Conservation (phyloP, 2,888 invertebrate species). For the Drosophila putrida region DNA sequence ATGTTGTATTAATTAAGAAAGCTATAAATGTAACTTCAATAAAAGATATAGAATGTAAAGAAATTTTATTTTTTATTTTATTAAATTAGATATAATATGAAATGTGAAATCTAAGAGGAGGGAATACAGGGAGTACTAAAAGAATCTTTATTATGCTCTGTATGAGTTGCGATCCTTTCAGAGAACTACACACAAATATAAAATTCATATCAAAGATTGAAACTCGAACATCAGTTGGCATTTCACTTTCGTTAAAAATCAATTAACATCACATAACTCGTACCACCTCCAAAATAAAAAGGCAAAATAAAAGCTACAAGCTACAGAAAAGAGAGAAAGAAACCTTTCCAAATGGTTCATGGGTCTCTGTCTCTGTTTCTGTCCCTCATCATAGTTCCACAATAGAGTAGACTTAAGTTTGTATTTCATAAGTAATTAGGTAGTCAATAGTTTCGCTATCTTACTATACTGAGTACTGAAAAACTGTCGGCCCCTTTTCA, state of each 20-base stretch:
- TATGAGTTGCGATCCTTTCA: too few relatives aligned
- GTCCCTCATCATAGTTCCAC: background rate
- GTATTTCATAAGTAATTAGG: conserved; percentile 49
- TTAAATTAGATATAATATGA: too few relatives aligned
- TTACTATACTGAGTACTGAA: conserved; percentile 10
- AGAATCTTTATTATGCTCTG: too few relatives aligned
- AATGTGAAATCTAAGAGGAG: too few relatives aligned
- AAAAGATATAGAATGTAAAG: too few relatives aligned
- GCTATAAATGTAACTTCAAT: too few relatives aligned
- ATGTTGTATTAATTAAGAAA: too few relatives aligned
- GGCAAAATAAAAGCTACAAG: background rate
- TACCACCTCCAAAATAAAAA: conserved; percentile 10
- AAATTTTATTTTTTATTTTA: too few relatives aligned
- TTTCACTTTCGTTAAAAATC: conserved; percentile 43
- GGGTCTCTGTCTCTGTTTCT: too few relatives aligned
- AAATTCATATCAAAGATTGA: background rate
- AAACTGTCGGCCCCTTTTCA: conserved; percentile 38
- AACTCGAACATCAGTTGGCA: conserved; percentile 14
- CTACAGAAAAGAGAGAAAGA: background rate
- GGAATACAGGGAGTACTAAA: too few relatives aligned
- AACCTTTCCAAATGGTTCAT: background rate
- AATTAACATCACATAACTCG: conserved; percentile 28
- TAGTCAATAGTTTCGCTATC: conserved; percentile 52
- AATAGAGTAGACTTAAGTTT: too few relatives aligned
- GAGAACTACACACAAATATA: too few relatives aligned